Percentiles rank a stretch among this genome's conserved stretches.
Evolutionary conservation across 2,797 vertebrate species (phyloP).

Genomic region (Hoplostethus mediterraneus): DNA sequence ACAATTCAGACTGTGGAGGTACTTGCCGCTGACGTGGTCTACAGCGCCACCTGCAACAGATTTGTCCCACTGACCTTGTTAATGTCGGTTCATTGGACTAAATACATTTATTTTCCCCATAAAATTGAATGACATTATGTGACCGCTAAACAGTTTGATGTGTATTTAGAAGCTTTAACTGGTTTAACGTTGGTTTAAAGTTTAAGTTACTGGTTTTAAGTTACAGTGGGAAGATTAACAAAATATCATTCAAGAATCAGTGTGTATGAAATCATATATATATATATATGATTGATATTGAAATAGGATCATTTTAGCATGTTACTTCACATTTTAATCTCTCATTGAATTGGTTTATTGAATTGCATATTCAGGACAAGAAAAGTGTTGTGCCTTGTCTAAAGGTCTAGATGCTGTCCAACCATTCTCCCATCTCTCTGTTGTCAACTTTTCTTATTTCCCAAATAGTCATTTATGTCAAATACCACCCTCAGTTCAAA

Average conservation of each 20-base stretch:
- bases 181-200: too few relatives aligned
- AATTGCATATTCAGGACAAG: constrained; percentile 29
- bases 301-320: constrained; percentile 20
- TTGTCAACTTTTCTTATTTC: constrained; percentile 20
- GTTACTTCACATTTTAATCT: constrained; percentile 8
- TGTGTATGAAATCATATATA: neutral
- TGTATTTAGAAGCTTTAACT: neutral
- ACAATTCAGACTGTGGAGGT: too few relatives aligned
- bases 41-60: neutral
- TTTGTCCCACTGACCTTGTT: neutral
- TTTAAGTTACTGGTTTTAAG: too few relatives aligned
- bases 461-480: constrained; percentile 17
- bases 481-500: constrained; percentile 50
- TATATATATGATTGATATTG: constrained; percentile 5
- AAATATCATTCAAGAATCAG: constrained; percentile 3
- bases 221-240: constrained; percentile 12
- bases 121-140: neutral
- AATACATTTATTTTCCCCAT: neutral
- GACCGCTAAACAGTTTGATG: neutral
- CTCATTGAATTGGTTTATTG: neutral
- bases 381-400: constrained; percentile 45
- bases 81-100: neutral
- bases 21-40: neutral
- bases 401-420: constrained; percentile 47
- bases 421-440: constrained; percentile 9